Evolutionary conservation across 30 jellyfish, hydroid and myxozoan species (phyloP).

Genomic region (Turritopsis rubra): DNA sequence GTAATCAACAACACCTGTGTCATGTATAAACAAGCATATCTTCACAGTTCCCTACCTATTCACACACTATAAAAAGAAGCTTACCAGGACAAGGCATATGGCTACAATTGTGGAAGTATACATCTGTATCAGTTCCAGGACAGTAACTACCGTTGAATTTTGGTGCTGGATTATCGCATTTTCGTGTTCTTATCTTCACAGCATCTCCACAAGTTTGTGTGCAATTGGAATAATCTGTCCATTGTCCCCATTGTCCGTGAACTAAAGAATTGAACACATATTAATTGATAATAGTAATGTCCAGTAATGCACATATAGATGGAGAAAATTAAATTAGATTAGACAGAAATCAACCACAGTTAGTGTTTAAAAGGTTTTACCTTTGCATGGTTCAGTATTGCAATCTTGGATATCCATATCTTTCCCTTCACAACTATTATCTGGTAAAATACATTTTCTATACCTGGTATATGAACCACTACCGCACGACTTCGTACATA

Average conservation of each 20-base stretch:
- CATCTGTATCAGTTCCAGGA: not conserved
- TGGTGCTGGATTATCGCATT: constrained; percentile 11
- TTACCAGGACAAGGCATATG: constrained; percentile 16
- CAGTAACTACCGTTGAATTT: not conserved
- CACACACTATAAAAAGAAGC: not conserved
- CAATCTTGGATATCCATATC: not conserved
- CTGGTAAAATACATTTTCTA: constrained; percentile 3
- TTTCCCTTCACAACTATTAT: not conserved
- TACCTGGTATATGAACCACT: not conserved
- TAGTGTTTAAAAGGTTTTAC: too few species aligned
- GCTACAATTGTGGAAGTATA: not conserved
- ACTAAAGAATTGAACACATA: too few species aligned
- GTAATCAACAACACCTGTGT: too few species aligned
- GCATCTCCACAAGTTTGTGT: constrained; percentile 1
- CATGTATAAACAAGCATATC: too few species aligned
- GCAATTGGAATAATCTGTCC: constrained; percentile 8
- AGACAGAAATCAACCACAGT: too few species aligned
- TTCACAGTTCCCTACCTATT: too few species aligned
- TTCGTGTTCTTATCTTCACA: constrained; percentile 10
- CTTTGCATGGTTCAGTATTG: constrained; percentile 10
- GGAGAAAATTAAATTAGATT: too few species aligned
- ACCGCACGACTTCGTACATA: constrained; percentile 7
- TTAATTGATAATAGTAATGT: too few species aligned
- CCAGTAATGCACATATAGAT: too few species aligned
- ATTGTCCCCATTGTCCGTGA: constrained; percentile 22